Percentiles rank a stretch among this genome's conserved stretches.
Conservation (phyloP, 2,797 vertebrate genomes). For the Sparus aurata region DNA sequence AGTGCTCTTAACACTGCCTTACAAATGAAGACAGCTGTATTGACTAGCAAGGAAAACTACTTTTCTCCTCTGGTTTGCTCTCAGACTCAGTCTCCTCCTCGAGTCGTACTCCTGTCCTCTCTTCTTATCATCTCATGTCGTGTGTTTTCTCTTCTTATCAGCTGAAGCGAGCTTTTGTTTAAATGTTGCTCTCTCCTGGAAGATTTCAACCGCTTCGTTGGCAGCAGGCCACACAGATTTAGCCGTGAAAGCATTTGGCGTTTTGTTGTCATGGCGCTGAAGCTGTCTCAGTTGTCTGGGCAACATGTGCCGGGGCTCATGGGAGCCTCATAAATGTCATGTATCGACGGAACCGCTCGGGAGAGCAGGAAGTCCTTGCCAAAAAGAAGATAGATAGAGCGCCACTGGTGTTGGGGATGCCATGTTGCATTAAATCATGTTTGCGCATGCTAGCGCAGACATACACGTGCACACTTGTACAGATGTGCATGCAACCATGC, state of each 20-base stretch:
- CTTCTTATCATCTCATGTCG: conserved; percentile 39
- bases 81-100: conserved; percentile 35
- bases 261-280: conserved; percentile 80
- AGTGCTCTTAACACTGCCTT: conserved; percentile 80
- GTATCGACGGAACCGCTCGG: conserved; percentile 69
- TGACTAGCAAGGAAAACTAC: conserved; percentile 63
- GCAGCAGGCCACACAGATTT: conserved; percentile 68
- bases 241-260: conserved; percentile 68
- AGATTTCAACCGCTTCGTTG: conserved; percentile 45
- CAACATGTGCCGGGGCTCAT: conserved; percentile 76
- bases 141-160: conserved; percentile 60
- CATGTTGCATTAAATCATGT: conserved; percentile 76
- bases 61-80: conserved; percentile 53
- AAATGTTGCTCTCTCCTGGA: conserved; percentile 50
- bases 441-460: conserved; percentile 42
- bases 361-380: conserved; percentile 75
- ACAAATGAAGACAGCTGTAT: conserved; percentile 82
- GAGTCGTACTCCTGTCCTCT: conserved; percentile 32
- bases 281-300: conserved; percentile 80
- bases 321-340: conserved; percentile 82
- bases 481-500: conserved; percentile 41
- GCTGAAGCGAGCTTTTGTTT: conserved; percentile 57
- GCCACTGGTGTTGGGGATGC: conserved; percentile 78
- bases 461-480: conserved; percentile 46
- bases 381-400: conserved; percentile 75